Evolutionary conservation across 2,888 invertebrate species (phyloP).

Genomic region (Osmoderma eremita): DNA sequence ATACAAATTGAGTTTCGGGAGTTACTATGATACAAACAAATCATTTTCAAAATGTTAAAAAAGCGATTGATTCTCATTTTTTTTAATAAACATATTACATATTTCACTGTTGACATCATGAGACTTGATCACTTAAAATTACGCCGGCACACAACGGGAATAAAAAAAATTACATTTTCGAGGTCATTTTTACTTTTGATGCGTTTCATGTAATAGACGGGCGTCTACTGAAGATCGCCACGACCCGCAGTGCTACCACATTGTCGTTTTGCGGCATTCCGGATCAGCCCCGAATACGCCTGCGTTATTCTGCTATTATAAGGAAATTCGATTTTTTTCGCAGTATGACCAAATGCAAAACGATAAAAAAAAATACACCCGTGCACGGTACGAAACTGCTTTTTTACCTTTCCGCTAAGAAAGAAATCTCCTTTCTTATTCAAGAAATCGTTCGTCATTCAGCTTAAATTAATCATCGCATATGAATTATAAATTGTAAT

Average conservation of each 20-base stretch:
- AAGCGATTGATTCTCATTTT: background rate
- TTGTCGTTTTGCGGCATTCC: slow-evolving; percentile 41
- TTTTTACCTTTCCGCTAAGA: too few relatives aligned
- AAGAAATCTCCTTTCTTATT: too few relatives aligned
- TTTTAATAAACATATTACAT: background rate
- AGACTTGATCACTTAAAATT: slow-evolving; percentile 9
- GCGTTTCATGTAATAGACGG: slow-evolving; percentile 35
- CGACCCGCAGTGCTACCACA: slow-evolving; percentile 48
- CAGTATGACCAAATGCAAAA: slow-evolving; percentile 15
- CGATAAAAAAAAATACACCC: slow-evolving; percentile 10
- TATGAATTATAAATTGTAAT: too few relatives aligned
- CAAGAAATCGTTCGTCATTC: too few relatives aligned
- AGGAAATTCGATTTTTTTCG: slow-evolving; percentile 40
- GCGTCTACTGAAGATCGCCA: slow-evolving; percentile 49
- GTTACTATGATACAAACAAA: slow-evolving; percentile 22
- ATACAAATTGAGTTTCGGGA: background rate
- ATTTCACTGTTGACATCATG: background rate
- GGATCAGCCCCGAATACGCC: slow-evolving; percentile 29
- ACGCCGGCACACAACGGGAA: background rate
- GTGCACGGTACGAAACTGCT: background rate
- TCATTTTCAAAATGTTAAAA: background rate
- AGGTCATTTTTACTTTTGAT: slow-evolving; percentile 20
- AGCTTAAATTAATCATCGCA: too few relatives aligned
- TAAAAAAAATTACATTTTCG: slow-evolving; percentile 34
- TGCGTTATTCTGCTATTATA: slow-evolving; percentile 28